Evolutionary conservation across 2,888 invertebrate species (phyloP).

Genomic region (Hoplodrina ambigua): DNA sequence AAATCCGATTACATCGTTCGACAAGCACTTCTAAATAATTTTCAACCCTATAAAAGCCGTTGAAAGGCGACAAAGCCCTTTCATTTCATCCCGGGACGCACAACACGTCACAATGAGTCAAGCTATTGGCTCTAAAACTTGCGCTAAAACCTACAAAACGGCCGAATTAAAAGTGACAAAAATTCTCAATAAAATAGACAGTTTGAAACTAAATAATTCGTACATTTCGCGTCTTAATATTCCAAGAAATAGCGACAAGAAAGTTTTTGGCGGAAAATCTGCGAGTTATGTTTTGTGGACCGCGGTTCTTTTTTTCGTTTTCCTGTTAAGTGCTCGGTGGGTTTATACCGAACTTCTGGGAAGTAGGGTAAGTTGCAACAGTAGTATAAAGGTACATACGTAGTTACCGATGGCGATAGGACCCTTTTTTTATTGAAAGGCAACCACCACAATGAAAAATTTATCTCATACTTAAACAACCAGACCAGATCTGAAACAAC

Average conservation of each 20-base stretch:
- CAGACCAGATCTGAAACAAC: too few relatives aligned
- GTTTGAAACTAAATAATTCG: slow-evolving; percentile 73
- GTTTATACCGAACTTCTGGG: slow-evolving; percentile 68
- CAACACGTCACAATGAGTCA: slow-evolving; percentile 70
- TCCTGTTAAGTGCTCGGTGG: slow-evolving; percentile 65
- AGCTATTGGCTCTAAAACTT: slow-evolving; percentile 68
- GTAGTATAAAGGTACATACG: neutral
- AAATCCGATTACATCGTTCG: slow-evolving; percentile 50
- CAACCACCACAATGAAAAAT: too few relatives aligned
- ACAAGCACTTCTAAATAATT: slow-evolving; percentile 62
- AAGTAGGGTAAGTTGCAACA: slow-evolving; percentile 66
- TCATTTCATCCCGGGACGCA: slow-evolving; percentile 63
- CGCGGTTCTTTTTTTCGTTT: slow-evolving; percentile 47
- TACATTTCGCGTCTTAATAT: slow-evolving; percentile 74
- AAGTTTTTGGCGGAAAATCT: slow-evolving; percentile 22
- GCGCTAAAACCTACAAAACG: slow-evolving; percentile 80
- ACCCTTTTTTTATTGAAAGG: too few relatives aligned
- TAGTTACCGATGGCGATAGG: too few relatives aligned
- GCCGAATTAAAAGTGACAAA: slow-evolving; percentile 81
- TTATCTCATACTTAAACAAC: too few relatives aligned
- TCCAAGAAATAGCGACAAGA: slow-evolving; percentile 36
- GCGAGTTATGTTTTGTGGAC: slow-evolving; percentile 34
- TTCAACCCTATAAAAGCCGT: slow-evolving; percentile 71
- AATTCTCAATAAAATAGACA: slow-evolving; percentile 80
- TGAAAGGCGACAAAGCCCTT: slow-evolving; percentile 50